These are phyloP conservation scores for Poeciliopsis gracilis DNA, from an alignment of 2,797 vertebrate genomes.

Conservation along the genomic window DNA sequence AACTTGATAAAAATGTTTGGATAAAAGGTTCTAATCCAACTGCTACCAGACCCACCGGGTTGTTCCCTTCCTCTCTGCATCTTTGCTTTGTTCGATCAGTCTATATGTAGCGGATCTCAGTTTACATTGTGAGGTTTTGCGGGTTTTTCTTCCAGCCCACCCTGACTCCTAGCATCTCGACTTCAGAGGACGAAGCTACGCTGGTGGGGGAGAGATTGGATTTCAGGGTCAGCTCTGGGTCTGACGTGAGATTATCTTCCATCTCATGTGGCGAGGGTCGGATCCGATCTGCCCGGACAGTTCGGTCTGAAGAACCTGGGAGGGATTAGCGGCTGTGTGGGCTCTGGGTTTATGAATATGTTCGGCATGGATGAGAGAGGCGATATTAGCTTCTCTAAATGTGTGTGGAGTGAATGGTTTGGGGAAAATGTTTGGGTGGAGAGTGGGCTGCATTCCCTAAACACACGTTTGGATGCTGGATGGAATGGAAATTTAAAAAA, in stretches of 20 bases:
- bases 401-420: constrained; percentile 40
- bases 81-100: constrained; percentile 2
- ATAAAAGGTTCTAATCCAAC: not conserved
- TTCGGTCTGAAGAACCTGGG: constrained; percentile 66
- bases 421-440: constrained; percentile 30
- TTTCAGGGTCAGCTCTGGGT: constrained; percentile 37
- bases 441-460: constrained; percentile 66
- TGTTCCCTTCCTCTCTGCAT: constrained; percentile 28
- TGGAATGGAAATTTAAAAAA: constrained; percentile 55
- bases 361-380: constrained; percentile 52
- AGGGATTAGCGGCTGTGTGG: constrained; percentile 67
- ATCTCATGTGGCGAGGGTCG: constrained; percentile 41
- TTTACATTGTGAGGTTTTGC: constrained; percentile 32
- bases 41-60: not conserved
- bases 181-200: constrained; percentile 20
- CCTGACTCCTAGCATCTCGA: constrained; percentile 11
- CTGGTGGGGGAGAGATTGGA: constrained; percentile 43
- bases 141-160: constrained; percentile 26
- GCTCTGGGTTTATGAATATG: constrained; percentile 44
- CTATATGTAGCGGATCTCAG: constrained; percentile 20
- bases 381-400: constrained; percentile 16
- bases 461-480: constrained; percentile 60
- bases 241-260: constrained; percentile 38
- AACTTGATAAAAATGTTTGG: not conserved
- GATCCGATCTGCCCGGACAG: constrained; percentile 17